Base-by-base conservation (phyloP, 2,113 vertebrate genomes). In the Entosphenus tridentatus region DNA sequence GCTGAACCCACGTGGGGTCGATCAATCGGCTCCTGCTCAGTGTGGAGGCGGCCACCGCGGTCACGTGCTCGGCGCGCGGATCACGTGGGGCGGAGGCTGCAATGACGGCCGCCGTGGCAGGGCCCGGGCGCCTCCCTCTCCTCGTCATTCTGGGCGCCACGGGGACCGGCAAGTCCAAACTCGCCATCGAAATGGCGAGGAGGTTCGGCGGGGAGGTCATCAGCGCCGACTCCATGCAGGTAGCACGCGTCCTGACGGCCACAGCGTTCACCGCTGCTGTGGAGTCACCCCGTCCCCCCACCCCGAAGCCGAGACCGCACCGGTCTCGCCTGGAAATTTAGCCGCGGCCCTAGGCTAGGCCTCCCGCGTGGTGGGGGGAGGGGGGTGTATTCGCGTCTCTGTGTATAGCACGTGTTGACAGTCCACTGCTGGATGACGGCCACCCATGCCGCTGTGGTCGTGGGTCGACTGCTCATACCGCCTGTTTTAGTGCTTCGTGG, bases 141-240 rank as follows among this genome's bases (percentile, higher is more conserved):
- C 84, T 95, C 17, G 88, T 91, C 72, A 80, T 95, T 79, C 76
- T 95, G 3, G 89, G 89, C 68, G 87, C 88, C 12, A 92, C 90
- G 4, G 89, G 89, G 16, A 89, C 85, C 56, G 89, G 90, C 0
- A 95, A 95, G 69, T 90, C 87, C 68, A 86, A 85, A 12, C 78
- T 95, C 76, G 89, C 88, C 2, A 77, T 91, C 57, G 85, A 92
- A 75, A 76, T 95, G 9, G 86, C 85, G 54, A 83, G 80, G 75
- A 78, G 80, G 17, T 78, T 89, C 1, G 78, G 79, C 57, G 89
- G 87, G 3, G 89, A 91, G 74, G 85, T 95, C 70, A 80, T 95
- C 77, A 88, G 88, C 79, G 90, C 89, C 1, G 90, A 96, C 76
- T 88, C 87, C 73, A 93, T 95, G 89, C 89, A 96, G 88, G 90